Conservation (phyloP, 2,113 vertebrate species). For the Naja naja region DNA sequence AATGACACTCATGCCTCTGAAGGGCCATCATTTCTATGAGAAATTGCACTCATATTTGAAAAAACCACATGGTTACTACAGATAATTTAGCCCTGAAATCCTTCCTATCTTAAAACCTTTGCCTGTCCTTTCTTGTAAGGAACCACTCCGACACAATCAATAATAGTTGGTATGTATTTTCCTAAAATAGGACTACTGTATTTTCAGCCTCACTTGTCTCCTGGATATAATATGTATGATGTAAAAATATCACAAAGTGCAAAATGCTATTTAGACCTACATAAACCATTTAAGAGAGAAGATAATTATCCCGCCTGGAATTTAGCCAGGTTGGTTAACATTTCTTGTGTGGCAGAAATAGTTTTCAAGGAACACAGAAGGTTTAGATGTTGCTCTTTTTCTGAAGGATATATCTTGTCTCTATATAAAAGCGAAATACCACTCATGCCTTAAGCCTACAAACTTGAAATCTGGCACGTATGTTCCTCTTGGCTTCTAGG, state of each 20-base stretch:
- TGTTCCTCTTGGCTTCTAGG: no score
- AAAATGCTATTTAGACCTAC: not conserved
- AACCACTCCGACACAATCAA: not conserved
- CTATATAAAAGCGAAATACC: no score
- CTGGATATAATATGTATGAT: not conserved
- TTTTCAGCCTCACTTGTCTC: not conserved
- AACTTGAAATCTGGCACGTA: no score
- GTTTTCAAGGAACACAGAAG: not conserved
- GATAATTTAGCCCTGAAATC: not conserved
- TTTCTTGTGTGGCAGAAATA: not conserved
- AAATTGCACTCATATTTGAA: not conserved
- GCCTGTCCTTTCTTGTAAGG: not conserved
- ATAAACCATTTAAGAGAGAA: not conserved
- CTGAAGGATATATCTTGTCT: not conserved
- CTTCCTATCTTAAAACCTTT: not conserved
- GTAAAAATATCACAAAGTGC: not conserved
- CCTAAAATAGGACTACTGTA: not conserved
- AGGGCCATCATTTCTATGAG: not conserved
- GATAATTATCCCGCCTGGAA: not conserved
- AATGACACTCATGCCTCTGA: not conserved
- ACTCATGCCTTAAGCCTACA: no score
- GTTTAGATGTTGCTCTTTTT: not conserved
- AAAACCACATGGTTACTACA: not conserved
- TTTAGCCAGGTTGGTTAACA: not conserved
- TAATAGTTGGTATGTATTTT: not conserved